These are phyloP conservation scores for Apocheima hispidaria DNA, from an alignment of 2,888 invertebrate species.

Conservation along the genomic window DNA sequence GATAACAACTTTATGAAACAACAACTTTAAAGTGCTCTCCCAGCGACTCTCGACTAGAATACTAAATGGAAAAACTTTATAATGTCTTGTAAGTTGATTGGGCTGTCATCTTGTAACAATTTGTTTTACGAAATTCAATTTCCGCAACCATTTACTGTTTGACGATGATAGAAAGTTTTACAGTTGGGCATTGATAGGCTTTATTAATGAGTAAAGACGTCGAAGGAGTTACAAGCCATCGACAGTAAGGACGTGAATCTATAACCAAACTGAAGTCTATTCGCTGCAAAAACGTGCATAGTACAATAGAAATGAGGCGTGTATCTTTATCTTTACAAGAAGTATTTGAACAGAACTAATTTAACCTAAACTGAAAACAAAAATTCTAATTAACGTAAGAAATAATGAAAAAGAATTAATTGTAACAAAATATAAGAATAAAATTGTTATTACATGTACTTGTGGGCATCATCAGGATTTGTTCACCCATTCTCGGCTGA, in stretches of 20 bases:
- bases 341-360: too few relatives aligned
- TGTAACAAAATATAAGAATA: too few relatives aligned
- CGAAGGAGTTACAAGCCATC: not conserved
- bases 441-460: too few relatives aligned
- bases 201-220: conserved; percentile 31
- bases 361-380: too few relatives aligned
- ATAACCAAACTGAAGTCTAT: too few relatives aligned
- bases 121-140: conserved; percentile 38
- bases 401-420: too few relatives aligned
- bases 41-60: conserved; percentile 18
- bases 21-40: conserved; percentile 21
- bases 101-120: conserved; percentile 30
- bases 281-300: too few relatives aligned
- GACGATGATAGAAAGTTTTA: conserved; percentile 29
- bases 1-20: conserved; percentile 19
- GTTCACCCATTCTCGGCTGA: too few relatives aligned
- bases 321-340: too few relatives aligned
- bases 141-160: conserved; percentile 34
- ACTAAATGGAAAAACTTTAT: conserved; percentile 34
- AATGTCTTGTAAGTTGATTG: conserved; percentile 29
- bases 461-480: too few relatives aligned
- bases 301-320: too few relatives aligned
- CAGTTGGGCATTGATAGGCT: conserved; percentile 36
- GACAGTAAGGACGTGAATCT: conserved; percentile 7
- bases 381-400: too few relatives aligned